Evolutionary conservation across 1,140 invertebrate species (phyloP).

Genomic region (Drosophila mojavensis): DNA sequence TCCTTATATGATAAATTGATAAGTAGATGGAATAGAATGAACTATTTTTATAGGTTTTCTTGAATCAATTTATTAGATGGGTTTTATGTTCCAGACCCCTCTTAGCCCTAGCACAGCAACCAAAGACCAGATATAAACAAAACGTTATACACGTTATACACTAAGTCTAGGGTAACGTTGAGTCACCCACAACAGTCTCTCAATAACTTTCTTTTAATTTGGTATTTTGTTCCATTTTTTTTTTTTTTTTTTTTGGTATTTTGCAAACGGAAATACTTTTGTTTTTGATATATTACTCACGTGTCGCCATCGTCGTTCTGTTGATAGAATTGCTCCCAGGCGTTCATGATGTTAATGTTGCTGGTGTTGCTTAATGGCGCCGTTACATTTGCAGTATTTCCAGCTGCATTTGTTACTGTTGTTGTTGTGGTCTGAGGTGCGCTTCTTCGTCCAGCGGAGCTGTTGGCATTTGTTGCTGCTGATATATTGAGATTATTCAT

Average conservation of each 20-base stretch:
- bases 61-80: no score
- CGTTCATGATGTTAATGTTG: constrained; percentile 64
- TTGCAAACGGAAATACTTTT: constrained; percentile 50
- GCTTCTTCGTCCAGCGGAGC: constrained; percentile 27
- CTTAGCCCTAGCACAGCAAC: no score
- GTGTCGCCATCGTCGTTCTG: constrained; percentile 90
- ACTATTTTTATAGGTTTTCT: no score
- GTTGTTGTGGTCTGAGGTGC: constrained; percentile 20
- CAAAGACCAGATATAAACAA: no score
- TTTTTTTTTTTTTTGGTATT: constrained; percentile 40
- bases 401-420: constrained; percentile 42
- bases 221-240: neutral
- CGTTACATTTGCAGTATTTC: constrained; percentile 30
- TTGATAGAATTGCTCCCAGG: constrained; percentile 86
- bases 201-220: neutral
- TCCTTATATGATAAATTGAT: no score
- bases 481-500: constrained; percentile 62
- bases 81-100: no score
- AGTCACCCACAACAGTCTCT: neutral
- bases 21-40: no score
- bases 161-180: neutral
- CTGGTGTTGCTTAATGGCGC: constrained; percentile 27
- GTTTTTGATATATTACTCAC: constrained; percentile 85
- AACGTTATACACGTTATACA: no score
- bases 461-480: constrained; percentile 20